Base-by-base conservation (phyloP, 2,797 vertebrate species). In the Pseudopleuronectes americanus region DNA sequence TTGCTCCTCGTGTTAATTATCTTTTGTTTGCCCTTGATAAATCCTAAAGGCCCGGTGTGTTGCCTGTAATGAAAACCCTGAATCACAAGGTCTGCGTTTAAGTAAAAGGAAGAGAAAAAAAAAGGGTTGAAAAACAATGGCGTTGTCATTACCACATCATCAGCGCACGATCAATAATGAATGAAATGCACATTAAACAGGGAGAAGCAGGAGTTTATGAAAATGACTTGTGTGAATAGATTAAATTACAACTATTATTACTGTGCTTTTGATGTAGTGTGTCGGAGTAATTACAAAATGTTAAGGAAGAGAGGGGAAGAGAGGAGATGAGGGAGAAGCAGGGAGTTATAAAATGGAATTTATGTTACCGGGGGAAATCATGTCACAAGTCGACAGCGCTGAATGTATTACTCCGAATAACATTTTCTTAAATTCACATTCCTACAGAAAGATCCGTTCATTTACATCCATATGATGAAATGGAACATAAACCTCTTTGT, bases 241-340 rank as follows among this genome's bases (percentile, higher is more conserved):
- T 96, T 96, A 97, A 97, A 98, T 98, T 97, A 96, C 94, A 96
- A 96, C 96, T 96, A 96, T 98, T 97, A 98, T 97, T 96, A 96
- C 95, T 96, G 95, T 94, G 94, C 95, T 96, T 97, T 97, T 97
- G 96, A 98, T 97, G 96, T 97, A 96, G 95, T 96, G 95, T 93
- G 94, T 96, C 94, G 94, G 94, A 96, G 95, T 96, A 96, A 96
- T 97, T 97, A 96, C 95, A 96, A 96, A 95, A 95, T 91, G 95
- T 94, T 93, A 91, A 93, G 95, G 92, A 82, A 68, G 28, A 68
- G 41, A 54, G 36, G 53, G 36, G 49, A 66, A 72, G 73, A 56
- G 77, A 66, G 58, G 77, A 71, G 76, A 77, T 75, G 84, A 84
- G 81, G 61, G 76, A 91, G 94, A 94, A 93, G 88, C 77, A 70